A percentile compares a stretch with the other conserved stretches of the same genome.
Evolutionary conservation across 2,113 vertebrate species (phyloP).

Genomic region (Dinomys branickii): DNA sequence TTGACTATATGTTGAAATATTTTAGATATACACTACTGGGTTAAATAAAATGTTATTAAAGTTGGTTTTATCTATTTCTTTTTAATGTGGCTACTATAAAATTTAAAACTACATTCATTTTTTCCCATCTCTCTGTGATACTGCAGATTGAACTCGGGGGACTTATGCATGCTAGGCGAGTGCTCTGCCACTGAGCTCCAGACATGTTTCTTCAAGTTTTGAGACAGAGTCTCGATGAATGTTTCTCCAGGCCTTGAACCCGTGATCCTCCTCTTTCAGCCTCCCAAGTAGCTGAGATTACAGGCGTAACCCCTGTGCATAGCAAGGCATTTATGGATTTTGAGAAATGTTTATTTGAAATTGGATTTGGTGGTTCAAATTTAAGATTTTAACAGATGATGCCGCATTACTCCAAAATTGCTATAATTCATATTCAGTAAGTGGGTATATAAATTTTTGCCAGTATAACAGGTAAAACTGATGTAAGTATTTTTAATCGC

Average conservation of each 20-base stretch:
- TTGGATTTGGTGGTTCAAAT: not conserved
- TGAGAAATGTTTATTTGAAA: constrained; percentile 36
- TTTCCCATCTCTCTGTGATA: not conserved
- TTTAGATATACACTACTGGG: not conserved
- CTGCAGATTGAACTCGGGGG: not conserved
- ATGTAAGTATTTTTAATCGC: not conserved
- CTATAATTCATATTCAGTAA: not conserved
- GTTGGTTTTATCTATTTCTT: not conserved
- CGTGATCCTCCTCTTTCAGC: not conserved
- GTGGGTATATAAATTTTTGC: not conserved
- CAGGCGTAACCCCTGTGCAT: not conserved
- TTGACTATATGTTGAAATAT: not conserved
- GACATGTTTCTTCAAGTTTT: not conserved
- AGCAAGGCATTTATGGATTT: not conserved
- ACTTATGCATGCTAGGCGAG: not conserved
- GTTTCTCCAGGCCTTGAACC: not conserved
- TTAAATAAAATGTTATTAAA: not conserved
- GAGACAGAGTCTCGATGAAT: not conserved
- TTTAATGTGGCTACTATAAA: not conserved
- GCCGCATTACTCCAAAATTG: not conserved
- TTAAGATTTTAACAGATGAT: constrained; percentile 33
- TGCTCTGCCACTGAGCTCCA: not conserved
- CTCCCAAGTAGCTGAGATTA: not conserved
- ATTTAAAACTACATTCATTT: not conserved
- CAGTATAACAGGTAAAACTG: not conserved